Base-by-base conservation (phyloP, 2,797 vertebrate species). In the Paratrypauchen microcephalus region DNA sequence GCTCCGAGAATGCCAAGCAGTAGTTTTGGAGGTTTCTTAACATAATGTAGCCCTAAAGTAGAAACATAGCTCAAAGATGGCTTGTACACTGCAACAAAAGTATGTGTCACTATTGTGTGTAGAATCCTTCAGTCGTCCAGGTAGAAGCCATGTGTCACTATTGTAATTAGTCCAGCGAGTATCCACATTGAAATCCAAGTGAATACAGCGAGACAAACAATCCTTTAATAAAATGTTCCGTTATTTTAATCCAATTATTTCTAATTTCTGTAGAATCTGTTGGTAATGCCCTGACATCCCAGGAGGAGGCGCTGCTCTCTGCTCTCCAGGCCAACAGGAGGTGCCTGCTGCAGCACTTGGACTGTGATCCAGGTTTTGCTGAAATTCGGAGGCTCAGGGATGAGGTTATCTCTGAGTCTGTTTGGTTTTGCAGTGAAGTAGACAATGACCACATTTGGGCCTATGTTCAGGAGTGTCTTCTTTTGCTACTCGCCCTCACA, bases 381-480 rank as follows among this genome's bases (percentile, higher is more conserved):
- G 78, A 84, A 59, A 81, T 92, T 23, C 75, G 78, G 23, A 56
- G 4, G 3, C 73, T 84, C 60, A 77, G 88, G 36, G 77, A 86
- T 36, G 72, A 83, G 32, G 81, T 65, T 58, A 59, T 66, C 63
- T 48, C 7, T 0, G 45, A 65, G 28, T 73, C 79, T 0, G 65
- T 57, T 4, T 95, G 94, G 94, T 85, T 88, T 57, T 81, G 75
- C 0, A 28, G 45, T 0, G 68, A 68, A 2, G 80, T 87, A 0
- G 68, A 84, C 0, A 95, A 96, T 60, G 0, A n/a, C 81, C 60
- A 86, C 92, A 12, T 36, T 0, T 98, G 96, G 96, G 79, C 7
- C 32, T 95, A 95, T 47, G 93, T 94, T 2, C 90, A 93, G 80
- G 94, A 96, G 70, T 84, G 91, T 66, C 90, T 98, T 62, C 80